Evolutionary conservation across 2,888 invertebrate species (phyloP).

Genomic region (Ectobius pallidus): DNA sequence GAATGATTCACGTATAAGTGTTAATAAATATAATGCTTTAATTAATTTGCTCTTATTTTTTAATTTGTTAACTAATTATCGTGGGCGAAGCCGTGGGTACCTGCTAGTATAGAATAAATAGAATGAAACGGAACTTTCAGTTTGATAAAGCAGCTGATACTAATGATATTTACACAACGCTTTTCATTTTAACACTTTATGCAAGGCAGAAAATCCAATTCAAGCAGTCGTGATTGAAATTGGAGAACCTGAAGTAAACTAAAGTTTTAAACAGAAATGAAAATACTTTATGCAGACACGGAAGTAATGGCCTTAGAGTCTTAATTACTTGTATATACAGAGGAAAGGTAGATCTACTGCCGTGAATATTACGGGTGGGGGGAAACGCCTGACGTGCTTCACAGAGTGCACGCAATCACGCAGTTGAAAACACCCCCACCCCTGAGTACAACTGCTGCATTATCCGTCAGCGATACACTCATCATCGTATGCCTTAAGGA

Average conservation of each 20-base stretch:
- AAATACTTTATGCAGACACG: slow-evolving; percentile 1
- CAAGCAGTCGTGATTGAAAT: not conserved
- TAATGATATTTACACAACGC: too few relatives aligned
- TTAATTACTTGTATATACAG: slow-evolving; percentile 18
- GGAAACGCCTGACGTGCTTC: not conserved
- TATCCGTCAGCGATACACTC: not conserved
- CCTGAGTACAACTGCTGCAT: not conserved
- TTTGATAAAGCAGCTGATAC: too few relatives aligned
- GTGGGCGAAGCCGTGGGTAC: too few relatives aligned
- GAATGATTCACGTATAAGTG: too few relatives aligned
- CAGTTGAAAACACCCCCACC: not conserved
- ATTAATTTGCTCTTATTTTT: too few relatives aligned
- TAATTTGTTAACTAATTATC: too few relatives aligned
- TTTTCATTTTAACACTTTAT: too few relatives aligned
- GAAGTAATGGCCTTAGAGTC: slow-evolving; percentile 11
- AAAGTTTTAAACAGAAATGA: not conserved
- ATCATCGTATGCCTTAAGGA: not conserved
- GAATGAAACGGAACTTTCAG: too few relatives aligned
- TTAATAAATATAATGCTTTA: too few relatives aligned
- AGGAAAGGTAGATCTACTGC: not conserved
- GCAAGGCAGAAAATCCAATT: not conserved
- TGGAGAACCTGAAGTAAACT: not conserved
- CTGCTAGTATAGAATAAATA: too few relatives aligned
- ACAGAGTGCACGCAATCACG: not conserved
- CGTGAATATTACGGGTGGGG: not conserved